Base-by-base conservation (phyloP, 2,888 invertebrate species). In the Caenorhabditis angaria region DNA sequence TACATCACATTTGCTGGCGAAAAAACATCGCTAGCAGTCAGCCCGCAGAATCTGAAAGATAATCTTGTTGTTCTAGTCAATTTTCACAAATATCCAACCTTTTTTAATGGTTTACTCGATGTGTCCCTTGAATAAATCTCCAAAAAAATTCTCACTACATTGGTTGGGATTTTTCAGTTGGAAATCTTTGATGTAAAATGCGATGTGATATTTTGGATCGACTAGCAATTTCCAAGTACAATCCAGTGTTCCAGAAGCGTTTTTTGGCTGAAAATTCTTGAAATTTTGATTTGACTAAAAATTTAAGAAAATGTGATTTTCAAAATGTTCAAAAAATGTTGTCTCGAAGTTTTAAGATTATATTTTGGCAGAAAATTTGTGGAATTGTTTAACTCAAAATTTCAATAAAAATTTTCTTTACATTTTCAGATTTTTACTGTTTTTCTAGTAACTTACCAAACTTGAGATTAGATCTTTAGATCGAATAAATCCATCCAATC, bases 61-160 rank as follows among this genome's bases (percentile, higher is more conserved):
- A 14, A 14, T 14, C 6, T 14, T 14, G 35, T 35, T 35, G 6
- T 35, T 35, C 14, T 50, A 5, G n/a, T 4, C n/a, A 50, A 8
- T 4, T 50, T 22, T 50, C 50, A 51, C 10, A 51, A 51, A 51
- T 8, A 18, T 6, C 54, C 18, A 14, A 5, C 10, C 5, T 25
- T 27, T 25, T 69, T 76, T 50, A 66, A 63, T 28, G 68, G 85
- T 67, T 79, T 78, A 29, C 81, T 80, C 14, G 83, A 80, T 1
- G 78, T 84, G 62, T 77, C 73, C 6, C 85, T 84, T 1, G 81
- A 78, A 69, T 85, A 87, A 12, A 87, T 72, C 73, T 86, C 87
- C 14, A 87, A 65, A 62, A n/a, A 83, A 85, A 60, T 87, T 87
- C 18, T 81, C 67, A n/a, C 61, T 68, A 71, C 87, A 87, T 58